A percentile compares a stretch with the other conserved stretches of the same genome.
These are phyloP conservation scores for Agrotis clavis DNA, from an alignment of 2,888 invertebrate species.

Conservation along the genomic window DNA sequence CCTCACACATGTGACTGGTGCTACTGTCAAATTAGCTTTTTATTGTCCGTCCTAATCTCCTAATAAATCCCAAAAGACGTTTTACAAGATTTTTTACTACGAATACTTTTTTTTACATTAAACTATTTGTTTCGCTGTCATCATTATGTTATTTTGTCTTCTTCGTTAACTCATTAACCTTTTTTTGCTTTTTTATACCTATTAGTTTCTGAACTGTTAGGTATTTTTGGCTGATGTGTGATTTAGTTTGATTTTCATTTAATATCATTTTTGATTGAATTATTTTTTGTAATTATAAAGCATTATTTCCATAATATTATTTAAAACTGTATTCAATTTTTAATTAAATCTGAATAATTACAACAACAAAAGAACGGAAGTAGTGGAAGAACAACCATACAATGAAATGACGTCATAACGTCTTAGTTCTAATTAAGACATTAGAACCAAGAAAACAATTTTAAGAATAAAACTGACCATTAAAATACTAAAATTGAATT, in stretches of 20 bases:
- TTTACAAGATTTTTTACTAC: slow-evolving; percentile 58
- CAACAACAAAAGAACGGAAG: not conserved
- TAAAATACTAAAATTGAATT: slow-evolving; percentile 36
- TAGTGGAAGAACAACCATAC: slow-evolving; percentile 5
- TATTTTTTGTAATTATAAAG: too few relatives aligned
- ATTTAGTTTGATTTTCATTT: not conserved
- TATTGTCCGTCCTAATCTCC: slow-evolving; percentile 80
- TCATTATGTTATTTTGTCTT: slow-evolving; percentile 37
- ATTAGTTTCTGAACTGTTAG: too few relatives aligned
- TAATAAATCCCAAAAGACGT: slow-evolving; percentile 75
- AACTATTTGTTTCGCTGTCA: slow-evolving; percentile 65
- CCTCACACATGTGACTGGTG: slow-evolving; percentile 79
- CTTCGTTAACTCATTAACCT: not conserved
- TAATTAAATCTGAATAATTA: too few relatives aligned
- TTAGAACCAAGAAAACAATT: slow-evolving; percentile 31
- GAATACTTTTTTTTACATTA: slow-evolving; percentile 36
- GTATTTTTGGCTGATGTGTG: not conserved
- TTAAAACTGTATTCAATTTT: too few relatives aligned
- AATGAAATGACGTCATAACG: slow-evolving; percentile 25
- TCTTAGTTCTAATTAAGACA: slow-evolving; percentile 30
- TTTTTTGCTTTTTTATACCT: not conserved
- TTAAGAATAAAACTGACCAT: slow-evolving; percentile 25
- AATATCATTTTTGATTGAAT: not conserved
- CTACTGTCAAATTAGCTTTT: slow-evolving; percentile 81
- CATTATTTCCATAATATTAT: too few relatives aligned